These are phyloP conservation scores for Sicus ferrugineus DNA, from an alignment of 2,888 invertebrate genomes.

Conservation along the genomic window DNA sequence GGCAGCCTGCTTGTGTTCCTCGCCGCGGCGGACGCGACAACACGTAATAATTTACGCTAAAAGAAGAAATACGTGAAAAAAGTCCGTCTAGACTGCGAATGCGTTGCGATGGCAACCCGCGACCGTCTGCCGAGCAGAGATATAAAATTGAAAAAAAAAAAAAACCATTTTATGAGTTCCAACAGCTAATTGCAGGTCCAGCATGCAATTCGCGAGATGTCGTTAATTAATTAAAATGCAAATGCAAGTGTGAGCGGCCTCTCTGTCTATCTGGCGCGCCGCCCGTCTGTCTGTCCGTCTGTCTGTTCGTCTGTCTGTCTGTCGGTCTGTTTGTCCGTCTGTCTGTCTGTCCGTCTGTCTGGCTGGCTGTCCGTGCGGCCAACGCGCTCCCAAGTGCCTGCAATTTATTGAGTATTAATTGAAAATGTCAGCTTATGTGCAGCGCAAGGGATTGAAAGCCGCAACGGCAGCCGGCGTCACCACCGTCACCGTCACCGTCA, in stretches of 20 bases:
- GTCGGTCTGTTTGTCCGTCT: neutral
- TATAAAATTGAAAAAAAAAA: too few species aligned
- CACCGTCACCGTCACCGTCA: slow-evolving; percentile 17
- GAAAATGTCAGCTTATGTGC: slow-evolving; percentile 44
- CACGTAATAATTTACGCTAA: slow-evolving; percentile 10
- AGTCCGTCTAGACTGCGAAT: slow-evolving; percentile 1
- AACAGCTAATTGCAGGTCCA: neutral
- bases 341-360: slow-evolving; percentile 9
- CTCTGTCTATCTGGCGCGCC: neutral
- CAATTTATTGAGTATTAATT: slow-evolving; percentile 45
- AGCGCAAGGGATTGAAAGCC: slow-evolving; percentile 16
- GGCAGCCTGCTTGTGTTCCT: neutral
- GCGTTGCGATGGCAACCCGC: neutral
- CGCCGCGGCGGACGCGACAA: too few species aligned
- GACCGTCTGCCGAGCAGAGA: too few species aligned
- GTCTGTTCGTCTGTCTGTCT: neutral
- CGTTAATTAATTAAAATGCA: neutral
- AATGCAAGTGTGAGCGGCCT: neutral
- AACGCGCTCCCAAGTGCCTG: neutral
- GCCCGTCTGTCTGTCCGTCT: neutral
- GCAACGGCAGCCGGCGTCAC: neutral
- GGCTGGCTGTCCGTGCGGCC: too few species aligned
- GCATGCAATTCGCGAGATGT: neutral
- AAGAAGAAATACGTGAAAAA: neutral
- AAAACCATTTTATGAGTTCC: too few species aligned